Evolutionary conservation across 2,797 vertebrate species (phyloP).

Genomic region (Tragelaphus eurycerus): DNA sequence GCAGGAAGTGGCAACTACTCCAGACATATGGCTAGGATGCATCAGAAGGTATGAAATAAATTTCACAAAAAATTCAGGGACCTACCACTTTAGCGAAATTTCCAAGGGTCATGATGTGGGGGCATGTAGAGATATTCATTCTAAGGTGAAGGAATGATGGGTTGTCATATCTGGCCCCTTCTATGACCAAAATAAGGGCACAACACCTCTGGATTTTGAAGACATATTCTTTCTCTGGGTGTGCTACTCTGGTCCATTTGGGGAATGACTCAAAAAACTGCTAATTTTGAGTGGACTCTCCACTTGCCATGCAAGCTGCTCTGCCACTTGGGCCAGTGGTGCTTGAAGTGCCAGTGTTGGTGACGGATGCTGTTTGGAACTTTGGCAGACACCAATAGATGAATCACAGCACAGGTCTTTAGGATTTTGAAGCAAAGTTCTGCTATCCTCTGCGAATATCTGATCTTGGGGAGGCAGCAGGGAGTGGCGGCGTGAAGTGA

Average conservation of each 20-base stretch:
- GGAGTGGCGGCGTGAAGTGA: rapidly evolving
- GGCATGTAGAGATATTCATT: background rate
- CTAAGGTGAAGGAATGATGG: background rate
- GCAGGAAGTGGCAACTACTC: background rate
- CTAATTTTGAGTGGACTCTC: background rate
- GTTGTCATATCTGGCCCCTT: background rate
- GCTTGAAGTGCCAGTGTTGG: background rate
- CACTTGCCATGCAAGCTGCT: background rate
- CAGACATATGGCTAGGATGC: background rate
- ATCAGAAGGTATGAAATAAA: background rate
- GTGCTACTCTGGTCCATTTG: background rate
- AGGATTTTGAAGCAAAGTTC: background rate
- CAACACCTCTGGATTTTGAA: background rate
- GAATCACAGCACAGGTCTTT: background rate
- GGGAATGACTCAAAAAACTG: background rate
- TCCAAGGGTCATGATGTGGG: background rate
- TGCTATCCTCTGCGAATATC: background rate
- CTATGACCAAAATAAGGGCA: background rate
- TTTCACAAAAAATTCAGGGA: background rate
- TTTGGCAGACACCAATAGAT: background rate
- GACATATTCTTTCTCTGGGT: background rate
- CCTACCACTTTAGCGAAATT: background rate
- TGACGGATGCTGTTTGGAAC: background rate
- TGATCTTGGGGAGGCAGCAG: background rate
- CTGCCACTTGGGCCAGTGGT: background rate